Evolutionary conservation across 1,140 invertebrate genomes (phyloP).

Genomic region (Aradophagus sp.): DNA sequence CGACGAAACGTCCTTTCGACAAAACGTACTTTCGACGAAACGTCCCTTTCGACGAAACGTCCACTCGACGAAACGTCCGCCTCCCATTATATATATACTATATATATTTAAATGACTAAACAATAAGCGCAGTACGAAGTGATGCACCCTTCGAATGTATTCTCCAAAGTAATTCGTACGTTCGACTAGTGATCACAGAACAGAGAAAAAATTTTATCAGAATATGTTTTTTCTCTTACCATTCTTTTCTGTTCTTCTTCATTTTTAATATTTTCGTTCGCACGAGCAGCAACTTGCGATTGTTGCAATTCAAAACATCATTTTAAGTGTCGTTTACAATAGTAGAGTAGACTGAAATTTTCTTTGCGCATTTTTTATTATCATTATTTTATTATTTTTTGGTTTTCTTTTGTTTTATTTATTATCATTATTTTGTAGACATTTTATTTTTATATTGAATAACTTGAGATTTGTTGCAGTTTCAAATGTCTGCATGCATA

Average conservation of each 20-base stretch:
- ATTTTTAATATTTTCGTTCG: neutral
- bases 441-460: no score
- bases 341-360: neutral
- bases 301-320: neutral
- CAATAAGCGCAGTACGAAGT: conserved; percentile 35
- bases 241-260: no score
- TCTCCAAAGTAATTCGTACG: conserved; percentile 22
- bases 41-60: no score
- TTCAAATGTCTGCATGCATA: no score
- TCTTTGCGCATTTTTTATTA: neutral
- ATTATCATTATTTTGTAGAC: no score
- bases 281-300: neutral
- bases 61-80: no score
- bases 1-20: no score
- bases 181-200: conserved; percentile 1
- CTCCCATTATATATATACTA: no score
- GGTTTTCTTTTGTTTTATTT: no score
- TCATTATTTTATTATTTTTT: no score
- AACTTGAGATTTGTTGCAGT: no score
- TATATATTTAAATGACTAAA: conserved; percentile 34
- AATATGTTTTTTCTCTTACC: neutral
- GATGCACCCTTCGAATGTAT: conserved; percentile 30
- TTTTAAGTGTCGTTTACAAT: neutral
- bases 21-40: no score
- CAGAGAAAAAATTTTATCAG: neutral